phyloP scores from a whole-genome alignment of 2,113 vertebrate genomes.

The Physeter macrocephalus region DNA sequence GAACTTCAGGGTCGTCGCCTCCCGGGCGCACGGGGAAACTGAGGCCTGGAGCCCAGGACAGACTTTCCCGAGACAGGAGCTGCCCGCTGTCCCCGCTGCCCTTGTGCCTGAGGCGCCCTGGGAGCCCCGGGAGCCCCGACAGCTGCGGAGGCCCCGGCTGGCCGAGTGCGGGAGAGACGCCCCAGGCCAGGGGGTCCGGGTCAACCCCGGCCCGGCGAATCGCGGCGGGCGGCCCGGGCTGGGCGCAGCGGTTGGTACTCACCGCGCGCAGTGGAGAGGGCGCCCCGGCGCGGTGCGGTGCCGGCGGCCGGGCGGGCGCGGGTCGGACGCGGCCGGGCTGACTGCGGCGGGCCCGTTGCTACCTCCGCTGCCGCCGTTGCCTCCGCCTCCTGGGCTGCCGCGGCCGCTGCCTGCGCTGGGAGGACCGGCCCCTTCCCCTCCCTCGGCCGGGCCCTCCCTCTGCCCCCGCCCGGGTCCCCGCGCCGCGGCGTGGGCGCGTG shows the following conservation, averaged over 20 bases:
- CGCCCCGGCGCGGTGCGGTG: constrained; percentile 1
- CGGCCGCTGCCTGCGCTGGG: constrained; percentile 3
- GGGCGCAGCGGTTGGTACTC: constrained; percentile 37
- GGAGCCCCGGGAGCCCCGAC: not conserved
- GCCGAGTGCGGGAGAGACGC: not conserved
- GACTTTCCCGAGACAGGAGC: not conserved
- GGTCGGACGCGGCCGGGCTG: not conserved
- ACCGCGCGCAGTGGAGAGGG: constrained; percentile 54
- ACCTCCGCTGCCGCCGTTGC: not conserved
- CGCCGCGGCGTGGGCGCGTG: constrained; percentile 56
- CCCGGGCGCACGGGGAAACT: constrained; percentile 4
- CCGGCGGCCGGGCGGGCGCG: not conserved
- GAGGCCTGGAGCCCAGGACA: not conserved
- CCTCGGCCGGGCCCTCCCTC: constrained; percentile 35
- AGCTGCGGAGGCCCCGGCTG: not conserved
- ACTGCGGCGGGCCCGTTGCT: constrained; percentile 24
- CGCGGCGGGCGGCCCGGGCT: not conserved
- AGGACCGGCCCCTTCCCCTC: constrained; percentile 47
- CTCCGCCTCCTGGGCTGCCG: constrained; percentile 44
- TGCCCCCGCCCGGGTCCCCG: constrained; percentile 51
- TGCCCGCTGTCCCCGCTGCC: not conserved
- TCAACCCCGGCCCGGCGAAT: not conserved
- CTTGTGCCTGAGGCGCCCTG: not conserved
- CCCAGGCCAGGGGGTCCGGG: not conserved
- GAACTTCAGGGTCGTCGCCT: not conserved